phyloP scores from a whole-genome alignment of 1,140 invertebrate genomes.

The Drosophila biarmipes region DNA sequence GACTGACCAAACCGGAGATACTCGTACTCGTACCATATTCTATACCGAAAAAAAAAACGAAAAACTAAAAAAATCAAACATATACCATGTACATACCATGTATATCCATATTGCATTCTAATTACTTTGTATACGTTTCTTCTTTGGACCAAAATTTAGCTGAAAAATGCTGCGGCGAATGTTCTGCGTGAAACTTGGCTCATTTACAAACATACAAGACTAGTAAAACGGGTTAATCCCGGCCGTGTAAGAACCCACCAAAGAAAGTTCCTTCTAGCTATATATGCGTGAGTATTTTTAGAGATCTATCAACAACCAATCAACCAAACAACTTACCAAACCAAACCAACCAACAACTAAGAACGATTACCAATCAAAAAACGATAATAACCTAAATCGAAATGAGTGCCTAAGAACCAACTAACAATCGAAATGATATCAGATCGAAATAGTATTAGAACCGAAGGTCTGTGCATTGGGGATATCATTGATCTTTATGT shows the following conservation, averaged over 20 bases:
- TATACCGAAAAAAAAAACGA: background rate
- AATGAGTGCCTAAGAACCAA: constrained; percentile 15
- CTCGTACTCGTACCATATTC: background rate
- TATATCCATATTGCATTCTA: constrained; percentile 62
- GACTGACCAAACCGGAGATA: constrained; percentile 5
- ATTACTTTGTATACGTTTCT: constrained; percentile 83
- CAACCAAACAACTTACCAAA: constrained; percentile 45
- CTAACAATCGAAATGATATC: constrained; percentile 2
- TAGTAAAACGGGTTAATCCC: constrained; percentile 98
- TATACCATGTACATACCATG: constrained; percentile 12
- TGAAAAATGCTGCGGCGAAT: constrained; percentile 99
- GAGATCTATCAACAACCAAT: constrained; percentile 78
- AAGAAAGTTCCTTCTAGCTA: constrained; percentile 99
- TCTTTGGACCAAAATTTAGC: constrained; percentile 86
- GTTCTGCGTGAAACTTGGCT: constrained; percentile 99
- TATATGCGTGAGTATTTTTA: constrained; percentile 96
- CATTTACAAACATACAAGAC: constrained; percentile 99
- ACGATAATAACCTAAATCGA: constrained; percentile 12
- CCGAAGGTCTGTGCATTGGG: background rate
- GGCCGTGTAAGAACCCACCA: constrained; percentile 98
- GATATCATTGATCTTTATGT: constrained; percentile 21
- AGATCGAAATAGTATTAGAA: constrained; percentile 1
- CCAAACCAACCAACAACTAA: constrained; percentile 34
- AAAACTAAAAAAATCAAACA: background rate
- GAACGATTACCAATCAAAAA: constrained; percentile 15